Conservation (phyloP, 2,113 vertebrate species). For the Eretmochelys imbricata region DNA sequence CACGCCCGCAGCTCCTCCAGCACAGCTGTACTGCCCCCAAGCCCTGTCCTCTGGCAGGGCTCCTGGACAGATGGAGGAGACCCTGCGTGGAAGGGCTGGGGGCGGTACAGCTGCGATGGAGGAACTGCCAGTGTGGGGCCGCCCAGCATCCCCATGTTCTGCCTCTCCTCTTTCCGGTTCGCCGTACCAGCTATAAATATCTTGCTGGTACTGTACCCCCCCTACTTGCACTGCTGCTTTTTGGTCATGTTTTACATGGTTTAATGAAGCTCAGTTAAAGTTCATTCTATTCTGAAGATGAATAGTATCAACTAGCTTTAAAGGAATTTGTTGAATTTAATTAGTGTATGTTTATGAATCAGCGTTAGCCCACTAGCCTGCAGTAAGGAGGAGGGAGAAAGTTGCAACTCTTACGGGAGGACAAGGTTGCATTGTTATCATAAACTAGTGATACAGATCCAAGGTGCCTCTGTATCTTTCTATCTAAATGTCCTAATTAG, state of each 20-base stretch:
- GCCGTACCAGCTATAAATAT: too few species aligned
- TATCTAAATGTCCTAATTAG: not conserved
- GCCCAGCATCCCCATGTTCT: too few species aligned
- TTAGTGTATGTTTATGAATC: not conserved
- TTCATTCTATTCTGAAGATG: not conserved
- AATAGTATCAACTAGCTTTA: not conserved
- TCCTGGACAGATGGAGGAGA: too few species aligned
- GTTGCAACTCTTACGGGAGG: not conserved
- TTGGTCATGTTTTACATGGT: not conserved
- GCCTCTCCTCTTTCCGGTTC: too few species aligned
- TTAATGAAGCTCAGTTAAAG: not conserved
- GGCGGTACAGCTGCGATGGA: too few species aligned
- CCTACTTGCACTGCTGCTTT: too few species aligned
- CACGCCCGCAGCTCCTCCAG: too few species aligned
- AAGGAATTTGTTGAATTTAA: not conserved
- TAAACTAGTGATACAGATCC: not conserved
- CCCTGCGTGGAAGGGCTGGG: too few species aligned
- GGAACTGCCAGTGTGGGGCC: too few species aligned
- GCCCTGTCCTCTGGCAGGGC: too few species aligned
- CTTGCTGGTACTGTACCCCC: too few species aligned
- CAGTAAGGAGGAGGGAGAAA: not conserved
- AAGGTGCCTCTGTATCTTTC: not conserved
- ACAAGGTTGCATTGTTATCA: not conserved
- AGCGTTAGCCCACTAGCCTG: not conserved
- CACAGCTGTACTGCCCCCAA: too few species aligned